Base-by-base conservation (phyloP, 1,140 invertebrate genomes). In the Temnothorax curvispinosus region DNA sequence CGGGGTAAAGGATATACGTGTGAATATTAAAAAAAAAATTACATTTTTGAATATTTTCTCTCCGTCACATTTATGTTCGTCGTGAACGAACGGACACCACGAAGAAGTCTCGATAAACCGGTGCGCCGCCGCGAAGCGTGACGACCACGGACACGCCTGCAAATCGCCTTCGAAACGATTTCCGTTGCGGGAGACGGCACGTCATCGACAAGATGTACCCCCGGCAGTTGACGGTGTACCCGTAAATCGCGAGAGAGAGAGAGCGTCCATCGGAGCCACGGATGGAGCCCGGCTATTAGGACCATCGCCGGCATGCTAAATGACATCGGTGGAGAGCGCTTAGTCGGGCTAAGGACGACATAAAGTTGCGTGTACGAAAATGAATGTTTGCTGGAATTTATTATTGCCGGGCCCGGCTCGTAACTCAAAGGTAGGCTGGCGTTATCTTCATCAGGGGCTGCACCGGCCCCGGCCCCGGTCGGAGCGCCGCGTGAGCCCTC, bases 291-390 rank as follows among this genome's bases (percentile, higher is more conserved):
- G 91, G 91, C 93, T 94, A 95, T 95, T 95, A 95, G 93, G 91
- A 84, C 87, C 94, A 95, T 95, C 94, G 92, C 89, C 86, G 89
- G 89, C 89, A 93, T 94, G 94, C 93, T 95, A 95, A 95, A 95
- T 94, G 95, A 95, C 94, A 94, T 93, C 91, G 92, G 80, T 69
- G 91, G 89, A 90, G 92, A 91, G 91, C 92, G 93, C 94, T 95
- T 95, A 95, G 93, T 94, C 90, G 90, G 85, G 90, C 93, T 94
- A 94, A 95, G 94, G 92, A 94, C 92, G 94, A 93, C 93, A 95
- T 95, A 95, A 95, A 95, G 92, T 95, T 95, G 94, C 93, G 93
- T 95, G 93, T 94, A 95, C 94, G 94, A 95, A 95, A 95, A 95
- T 95, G 94, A 95, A 95, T 95, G 94, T 95, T 95, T 94, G 93